Evolutionary conservation across 2,888 invertebrate genomes (phyloP), one percentile per base, ranked within the genome.

Genomic region (Eupithecia dodoneata): DNA sequence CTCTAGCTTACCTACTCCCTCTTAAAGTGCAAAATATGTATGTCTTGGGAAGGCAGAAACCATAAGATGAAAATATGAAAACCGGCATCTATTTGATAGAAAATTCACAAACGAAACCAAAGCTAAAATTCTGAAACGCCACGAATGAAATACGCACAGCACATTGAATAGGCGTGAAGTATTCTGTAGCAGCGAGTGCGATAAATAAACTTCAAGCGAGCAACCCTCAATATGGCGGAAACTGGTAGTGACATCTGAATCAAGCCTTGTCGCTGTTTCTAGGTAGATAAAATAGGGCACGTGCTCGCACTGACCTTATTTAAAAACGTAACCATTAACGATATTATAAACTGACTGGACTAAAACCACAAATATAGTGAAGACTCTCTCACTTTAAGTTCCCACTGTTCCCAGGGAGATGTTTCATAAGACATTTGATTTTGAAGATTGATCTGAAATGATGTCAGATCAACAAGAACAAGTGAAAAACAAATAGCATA

Each of bases 161-260:
- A 66, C 55, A 76, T 76, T 74, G 75, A 76, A 76, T 72, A 80
- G 76, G 73, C 74, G 71, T 70, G 76, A 76, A 72, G 70, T 75
- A 73, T 81, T 81, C 76, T 77, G 76, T 76, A 76, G 73, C 72
- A 55, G 78, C 42, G 76, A 76, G 75, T 75, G 76, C 77, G 81
- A 82, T 82, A 82, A 84, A 83, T 81, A 78, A 81, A 77, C 81
- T 77, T 79, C 81, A 78, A 81, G 76, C 80, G 83, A 84, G 79
- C 84, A 83, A 79, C 78, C 78, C 83, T 84, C 83, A 83, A 85
- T 83, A 84, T 78, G 79, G 78, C 85, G 87, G 88, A 85, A 87
- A 81, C 82, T 87, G 87, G 81, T 85, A 87, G 81, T 89, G 90
- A 88, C 91, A 87, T 85, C 83, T 91, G 88, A 89, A 89, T 89